These are phyloP conservation scores for Oedothorax gibbosus DNA, from an alignment of 1,140 invertebrate genomes.

Conservation along the genomic window DNA sequence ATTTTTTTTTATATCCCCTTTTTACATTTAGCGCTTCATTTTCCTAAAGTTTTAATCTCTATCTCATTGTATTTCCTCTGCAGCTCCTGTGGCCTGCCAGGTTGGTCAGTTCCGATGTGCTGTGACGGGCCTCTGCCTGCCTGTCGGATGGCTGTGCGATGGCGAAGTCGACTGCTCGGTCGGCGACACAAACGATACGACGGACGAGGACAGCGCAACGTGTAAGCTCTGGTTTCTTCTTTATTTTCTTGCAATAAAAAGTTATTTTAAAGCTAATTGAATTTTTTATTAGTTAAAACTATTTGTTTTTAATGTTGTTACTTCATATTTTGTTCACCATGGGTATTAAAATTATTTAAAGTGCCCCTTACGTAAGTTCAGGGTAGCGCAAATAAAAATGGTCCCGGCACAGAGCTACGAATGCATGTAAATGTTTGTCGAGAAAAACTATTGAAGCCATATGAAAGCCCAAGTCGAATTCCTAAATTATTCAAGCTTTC, in stretches of 20 bases:
- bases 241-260: not conserved
- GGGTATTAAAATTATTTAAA: too few species aligned
- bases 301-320: too few species aligned
- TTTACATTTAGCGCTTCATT: not conserved
- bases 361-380: too few species aligned
- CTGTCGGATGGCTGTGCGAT: slow-evolving; percentile 82
- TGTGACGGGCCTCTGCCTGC: slow-evolving; percentile 76
- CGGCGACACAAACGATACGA: slow-evolving; percentile 72
- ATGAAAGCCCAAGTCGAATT: too few species aligned
- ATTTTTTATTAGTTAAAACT: not conserved
- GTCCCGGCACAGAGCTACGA: too few species aligned
- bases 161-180: slow-evolving; percentile 81
- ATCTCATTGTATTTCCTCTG: not conserved
- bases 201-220: slow-evolving; percentile 73
- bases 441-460: too few species aligned
- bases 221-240: slow-evolving; percentile 68
- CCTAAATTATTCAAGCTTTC: too few species aligned
- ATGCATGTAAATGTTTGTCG: too few species aligned
- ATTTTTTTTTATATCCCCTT: not conserved
- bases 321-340: too few species aligned
- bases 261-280: not conserved
- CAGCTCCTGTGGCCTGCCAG: slow-evolving; percentile 69
- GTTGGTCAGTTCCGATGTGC: slow-evolving; percentile 81
- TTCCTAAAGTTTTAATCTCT: not conserved
- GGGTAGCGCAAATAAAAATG: too few species aligned